Percentiles rank a stretch among this genome's conserved stretches.
Conservation (phyloP, 2,888 invertebrate species). For the Ormyrus thymus region DNA sequence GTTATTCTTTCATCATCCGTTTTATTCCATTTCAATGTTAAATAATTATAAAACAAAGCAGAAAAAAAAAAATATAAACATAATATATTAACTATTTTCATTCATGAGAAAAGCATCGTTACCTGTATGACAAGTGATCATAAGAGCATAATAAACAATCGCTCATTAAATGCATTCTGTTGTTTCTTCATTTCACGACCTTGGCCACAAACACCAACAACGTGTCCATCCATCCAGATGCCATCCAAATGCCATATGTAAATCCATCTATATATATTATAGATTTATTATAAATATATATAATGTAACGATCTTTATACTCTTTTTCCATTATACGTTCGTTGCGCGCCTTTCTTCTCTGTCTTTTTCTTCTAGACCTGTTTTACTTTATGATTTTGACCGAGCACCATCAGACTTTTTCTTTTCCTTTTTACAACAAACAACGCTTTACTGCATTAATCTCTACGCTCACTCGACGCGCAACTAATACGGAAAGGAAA, state of each 20-base stretch:
- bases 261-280: conserved; percentile 39
- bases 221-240: conserved; percentile 60
- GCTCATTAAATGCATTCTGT: conserved; percentile 76
- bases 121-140: conserved; percentile 76
- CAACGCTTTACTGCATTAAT: conserved; percentile 35
- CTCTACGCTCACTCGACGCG: conserved; percentile 25
- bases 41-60: conserved; percentile 70
- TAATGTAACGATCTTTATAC: background rate
- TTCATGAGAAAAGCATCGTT: conserved; percentile 75
- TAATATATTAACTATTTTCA: conserved; percentile 76
- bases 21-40: conserved; percentile 75
- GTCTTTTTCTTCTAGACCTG: background rate
- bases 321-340: conserved; percentile 42
- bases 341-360: conserved; percentile 40
- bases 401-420: conserved; percentile 25
- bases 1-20: conserved; percentile 74
- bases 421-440: conserved; percentile 20
- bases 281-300: conserved; percentile 35
- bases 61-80: conserved; percentile 64
- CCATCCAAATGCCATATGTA: conserved; percentile 54
- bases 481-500: conserved; percentile 5
- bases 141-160: conserved; percentile 76
- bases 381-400: conserved; percentile 25
- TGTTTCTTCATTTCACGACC: conserved; percentile 75
- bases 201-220: conserved; percentile 64